Percentiles rank a stretch among this genome's conserved stretches.
phyloP scores from a whole-genome alignment of 2,113 vertebrate genomes.

The Rhegmatorhina hoffmannsi region DNA sequence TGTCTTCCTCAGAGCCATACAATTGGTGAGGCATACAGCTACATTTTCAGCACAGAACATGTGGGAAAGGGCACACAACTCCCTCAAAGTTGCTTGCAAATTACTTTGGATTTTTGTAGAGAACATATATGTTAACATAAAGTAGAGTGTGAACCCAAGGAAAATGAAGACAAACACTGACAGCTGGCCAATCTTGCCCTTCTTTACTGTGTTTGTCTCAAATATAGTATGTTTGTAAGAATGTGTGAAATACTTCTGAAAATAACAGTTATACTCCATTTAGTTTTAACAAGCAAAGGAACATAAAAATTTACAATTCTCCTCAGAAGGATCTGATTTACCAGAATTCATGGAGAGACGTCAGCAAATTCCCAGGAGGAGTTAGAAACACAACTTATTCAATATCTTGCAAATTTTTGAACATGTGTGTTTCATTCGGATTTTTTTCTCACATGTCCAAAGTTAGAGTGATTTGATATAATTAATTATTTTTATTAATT shows the following conservation, averaged over 20 bases:
- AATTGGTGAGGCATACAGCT: not conserved
- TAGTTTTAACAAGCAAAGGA: constrained; percentile 42
- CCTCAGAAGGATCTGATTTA: not conserved
- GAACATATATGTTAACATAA: constrained; percentile 52
- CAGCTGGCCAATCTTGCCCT: constrained; percentile 63
- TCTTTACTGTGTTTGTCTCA: constrained; percentile 63
- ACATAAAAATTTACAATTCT: not conserved
- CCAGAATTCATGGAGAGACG: not conserved
- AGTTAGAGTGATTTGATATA: not conserved
- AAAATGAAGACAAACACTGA: constrained; percentile 64
- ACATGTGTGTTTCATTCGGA: not conserved
- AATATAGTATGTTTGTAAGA: constrained; percentile 64
- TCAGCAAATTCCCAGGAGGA: not conserved
- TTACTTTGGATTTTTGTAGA: constrained; percentile 17
- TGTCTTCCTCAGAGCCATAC: not conserved
- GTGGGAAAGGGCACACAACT: constrained; percentile 1
- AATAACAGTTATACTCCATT: constrained; percentile 46
- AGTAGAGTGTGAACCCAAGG: constrained; percentile 54
- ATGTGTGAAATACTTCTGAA: constrained; percentile 61
- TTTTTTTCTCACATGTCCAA: not conserved
- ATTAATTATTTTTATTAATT: not conserved
- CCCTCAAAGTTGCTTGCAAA: constrained; percentile 2
- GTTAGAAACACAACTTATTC: not conserved
- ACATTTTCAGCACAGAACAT: constrained; percentile 2
- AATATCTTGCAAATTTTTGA: not conserved